Evolutionary conservation across 2,113 vertebrate genomes (phyloP).

Genomic region (Ranitomeya variabilis): DNA sequence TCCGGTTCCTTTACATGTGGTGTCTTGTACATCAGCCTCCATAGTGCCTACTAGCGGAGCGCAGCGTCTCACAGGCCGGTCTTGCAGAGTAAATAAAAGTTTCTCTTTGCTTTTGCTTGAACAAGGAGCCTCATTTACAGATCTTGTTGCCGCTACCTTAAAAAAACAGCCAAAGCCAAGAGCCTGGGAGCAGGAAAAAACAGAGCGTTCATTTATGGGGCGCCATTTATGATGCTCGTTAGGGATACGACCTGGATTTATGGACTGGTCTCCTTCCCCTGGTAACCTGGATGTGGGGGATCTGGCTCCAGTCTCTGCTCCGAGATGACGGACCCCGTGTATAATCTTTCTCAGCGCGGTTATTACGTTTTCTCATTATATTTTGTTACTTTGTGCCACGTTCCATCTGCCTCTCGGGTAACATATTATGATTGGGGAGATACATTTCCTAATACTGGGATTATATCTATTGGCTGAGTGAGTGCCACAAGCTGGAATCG

Average conservation of each 20-base stretch:
- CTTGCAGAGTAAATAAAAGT: not conserved
- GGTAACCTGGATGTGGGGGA: not conserved
- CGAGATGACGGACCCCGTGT: not conserved
- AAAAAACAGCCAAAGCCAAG: not conserved
- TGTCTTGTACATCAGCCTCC: not conserved
- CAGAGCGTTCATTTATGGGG: constrained; percentile 26
- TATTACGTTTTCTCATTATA: no score
- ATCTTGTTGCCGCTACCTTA: constrained; percentile 18
- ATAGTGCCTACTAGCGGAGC: not conserved
- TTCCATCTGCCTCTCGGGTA: no score
- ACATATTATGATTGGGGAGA: no score
- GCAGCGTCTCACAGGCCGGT: not conserved
- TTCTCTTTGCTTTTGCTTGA: constrained; percentile 46
- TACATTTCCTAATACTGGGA: no score
- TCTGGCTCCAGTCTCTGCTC: not conserved
- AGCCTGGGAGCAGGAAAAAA: constrained; percentile 9
- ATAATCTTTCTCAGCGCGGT: not conserved
- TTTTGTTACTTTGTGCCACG: no score
- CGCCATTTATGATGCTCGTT: constrained; percentile 6
- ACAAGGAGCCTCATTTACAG: constrained; percentile 54
- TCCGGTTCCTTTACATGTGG: not conserved
- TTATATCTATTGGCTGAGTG: no score
- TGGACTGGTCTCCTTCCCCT: not conserved
- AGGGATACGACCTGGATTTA: not conserved
- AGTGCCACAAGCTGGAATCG: no score